phyloP scores from a whole-genome alignment of 2,797 vertebrate species.

The Hemitrygon akajei region DNA sequence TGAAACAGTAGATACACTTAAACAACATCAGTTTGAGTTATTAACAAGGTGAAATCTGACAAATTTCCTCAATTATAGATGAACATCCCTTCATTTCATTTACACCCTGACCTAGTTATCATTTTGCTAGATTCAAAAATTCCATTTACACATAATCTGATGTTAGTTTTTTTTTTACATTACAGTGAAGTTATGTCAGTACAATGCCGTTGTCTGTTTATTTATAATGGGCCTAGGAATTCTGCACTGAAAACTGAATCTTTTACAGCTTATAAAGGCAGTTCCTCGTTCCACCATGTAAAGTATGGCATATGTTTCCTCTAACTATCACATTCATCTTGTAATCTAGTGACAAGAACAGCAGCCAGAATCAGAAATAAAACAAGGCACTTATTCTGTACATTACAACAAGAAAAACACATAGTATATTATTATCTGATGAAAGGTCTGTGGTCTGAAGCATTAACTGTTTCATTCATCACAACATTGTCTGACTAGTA shows the following conservation, averaged over 20 bases:
- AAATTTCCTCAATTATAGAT: not conserved
- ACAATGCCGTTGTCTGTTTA: not conserved
- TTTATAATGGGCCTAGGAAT: not conserved
- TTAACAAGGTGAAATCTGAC: constrained; percentile 33
- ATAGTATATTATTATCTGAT: no score
- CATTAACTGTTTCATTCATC: no score
- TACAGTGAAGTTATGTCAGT: no score
- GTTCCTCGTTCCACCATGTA: not conserved
- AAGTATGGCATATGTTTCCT: not conserved
- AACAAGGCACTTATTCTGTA: not conserved
- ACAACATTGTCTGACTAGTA: no score
- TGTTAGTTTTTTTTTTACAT: not conserved
- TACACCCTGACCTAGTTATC: not conserved
- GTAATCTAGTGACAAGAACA: no score
- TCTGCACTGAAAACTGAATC: not conserved
- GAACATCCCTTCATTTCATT: not conserved
- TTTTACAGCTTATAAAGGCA: not conserved
- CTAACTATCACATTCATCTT: no score
- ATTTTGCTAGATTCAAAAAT: not conserved
- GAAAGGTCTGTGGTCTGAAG: no score
- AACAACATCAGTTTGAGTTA: constrained; percentile 23
- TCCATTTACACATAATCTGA: not conserved
- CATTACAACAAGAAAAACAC: not conserved
- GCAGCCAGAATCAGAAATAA: not conserved
- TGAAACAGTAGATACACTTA: not conserved